These are phyloP conservation scores for Prenolepis imparis DNA, from an alignment of 2,888 invertebrate species.

Conservation along the genomic window DNA sequence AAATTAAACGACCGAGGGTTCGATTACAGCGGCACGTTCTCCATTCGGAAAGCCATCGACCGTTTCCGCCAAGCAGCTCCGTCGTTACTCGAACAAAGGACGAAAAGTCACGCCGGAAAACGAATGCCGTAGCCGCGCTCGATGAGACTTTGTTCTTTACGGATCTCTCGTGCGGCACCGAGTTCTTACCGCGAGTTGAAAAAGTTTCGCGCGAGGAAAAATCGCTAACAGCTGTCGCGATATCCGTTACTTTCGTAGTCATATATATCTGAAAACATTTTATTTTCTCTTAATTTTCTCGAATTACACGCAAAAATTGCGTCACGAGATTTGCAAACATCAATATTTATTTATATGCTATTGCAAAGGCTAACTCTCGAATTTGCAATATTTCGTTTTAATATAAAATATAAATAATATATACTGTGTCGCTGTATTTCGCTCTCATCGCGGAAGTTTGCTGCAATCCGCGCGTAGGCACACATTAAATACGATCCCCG, in stretches of 20 bases:
- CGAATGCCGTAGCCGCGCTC: constrained; percentile 69
- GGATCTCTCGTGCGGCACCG: constrained; percentile 40
- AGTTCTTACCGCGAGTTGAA: constrained; percentile 61
- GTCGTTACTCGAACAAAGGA: constrained; percentile 74
- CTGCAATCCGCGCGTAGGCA: constrained; percentile 35
- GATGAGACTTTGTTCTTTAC: constrained; percentile 47
- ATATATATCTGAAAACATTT: background rate
- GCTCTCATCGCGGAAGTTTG: constrained; percentile 3
- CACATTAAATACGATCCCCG: constrained; percentile 47
- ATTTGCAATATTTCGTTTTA: background rate
- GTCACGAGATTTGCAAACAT: background rate
- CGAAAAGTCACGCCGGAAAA: constrained; percentile 65
- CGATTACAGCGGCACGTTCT: constrained; percentile 71
- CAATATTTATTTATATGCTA: background rate
- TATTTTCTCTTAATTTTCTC: background rate
- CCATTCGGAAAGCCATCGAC: constrained; percentile 69
- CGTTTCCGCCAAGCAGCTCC: constrained; percentile 63
- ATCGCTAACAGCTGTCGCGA: constrained; percentile 54
- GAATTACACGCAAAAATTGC: background rate
- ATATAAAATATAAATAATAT: background rate
- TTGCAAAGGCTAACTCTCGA: background rate
- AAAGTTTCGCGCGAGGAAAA: constrained; percentile 47
- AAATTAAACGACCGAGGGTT: constrained; percentile 44
- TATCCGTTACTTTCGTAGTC: background rate
- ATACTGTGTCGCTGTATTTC: background rate